Evolutionary conservation across 2,888 invertebrate species (phyloP).

Genomic region (Pardosa pseudoannulata): DNA sequence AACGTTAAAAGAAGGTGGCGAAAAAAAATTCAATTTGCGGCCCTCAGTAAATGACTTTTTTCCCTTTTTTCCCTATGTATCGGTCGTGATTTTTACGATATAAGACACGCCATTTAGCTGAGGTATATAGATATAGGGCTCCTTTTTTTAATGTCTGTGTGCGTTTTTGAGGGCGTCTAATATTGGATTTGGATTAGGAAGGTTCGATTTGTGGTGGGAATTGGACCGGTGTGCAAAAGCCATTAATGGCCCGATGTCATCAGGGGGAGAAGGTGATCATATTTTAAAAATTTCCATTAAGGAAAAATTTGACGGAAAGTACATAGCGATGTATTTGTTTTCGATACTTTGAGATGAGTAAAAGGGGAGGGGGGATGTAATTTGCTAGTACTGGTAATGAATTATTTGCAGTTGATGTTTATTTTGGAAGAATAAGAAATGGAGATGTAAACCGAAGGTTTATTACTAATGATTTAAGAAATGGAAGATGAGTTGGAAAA

Average conservation of each 20-base stretch:
- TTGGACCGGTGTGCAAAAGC: conserved; percentile 4
- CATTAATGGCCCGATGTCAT: conserved; percentile 36
- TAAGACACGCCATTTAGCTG: conserved; percentile 39
- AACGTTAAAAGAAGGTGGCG: conserved; percentile 65
- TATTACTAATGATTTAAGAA: too few species aligned
- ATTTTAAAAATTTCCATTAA: conserved; percentile 32
- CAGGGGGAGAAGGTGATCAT: not conserved
- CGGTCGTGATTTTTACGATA: conserved; percentile 61
- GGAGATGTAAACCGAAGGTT: too few species aligned
- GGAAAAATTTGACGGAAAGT: not conserved
- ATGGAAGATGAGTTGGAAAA: too few species aligned
- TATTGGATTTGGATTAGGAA: conserved; percentile 60
- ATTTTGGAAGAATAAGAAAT: too few species aligned
- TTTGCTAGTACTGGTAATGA: too few species aligned
- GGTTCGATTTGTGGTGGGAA: conserved; percentile 42
- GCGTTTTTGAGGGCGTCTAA: not conserved
- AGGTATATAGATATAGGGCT: conserved; percentile 48
- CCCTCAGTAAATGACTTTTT: conserved; percentile 59
- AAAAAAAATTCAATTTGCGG: conserved; percentile 66
- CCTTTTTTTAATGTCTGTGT: conserved; percentile 37
- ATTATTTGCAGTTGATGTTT: too few species aligned
- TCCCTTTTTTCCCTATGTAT: conserved; percentile 47
- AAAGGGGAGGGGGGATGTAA: not conserved
- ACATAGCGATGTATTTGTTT: conserved; percentile 10
- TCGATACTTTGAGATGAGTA: not conserved